Conservation (phyloP, 2,888 invertebrate genomes). For the Dicycla oo region DNA sequence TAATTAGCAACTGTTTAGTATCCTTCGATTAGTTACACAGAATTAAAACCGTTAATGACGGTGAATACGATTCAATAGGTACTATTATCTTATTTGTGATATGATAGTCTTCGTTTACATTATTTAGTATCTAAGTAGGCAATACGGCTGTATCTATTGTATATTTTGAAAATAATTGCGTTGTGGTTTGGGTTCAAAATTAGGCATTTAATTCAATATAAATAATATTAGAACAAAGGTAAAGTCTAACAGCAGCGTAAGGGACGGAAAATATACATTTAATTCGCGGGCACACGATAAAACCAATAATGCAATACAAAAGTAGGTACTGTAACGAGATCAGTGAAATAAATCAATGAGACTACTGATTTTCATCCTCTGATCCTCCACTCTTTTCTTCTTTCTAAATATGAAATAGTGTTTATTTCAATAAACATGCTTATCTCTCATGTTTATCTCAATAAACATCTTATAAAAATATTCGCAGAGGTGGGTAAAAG, state of each 20-base stretch:
- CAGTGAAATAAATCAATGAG: not conserved
- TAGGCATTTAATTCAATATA: not conserved
- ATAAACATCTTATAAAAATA: not conserved
- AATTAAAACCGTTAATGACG: slow-evolving; percentile 3
- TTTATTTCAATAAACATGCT: too few relatives aligned
- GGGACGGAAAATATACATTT: too few relatives aligned
- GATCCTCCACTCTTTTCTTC: too few relatives aligned
- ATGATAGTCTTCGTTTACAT: not conserved
- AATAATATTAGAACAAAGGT: too few relatives aligned
- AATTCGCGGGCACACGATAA: too few relatives aligned
- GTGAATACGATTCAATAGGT: not conserved
- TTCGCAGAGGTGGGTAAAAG: not conserved
- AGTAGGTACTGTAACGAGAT: not conserved
- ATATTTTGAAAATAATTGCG: not conserved
- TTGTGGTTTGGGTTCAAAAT: not conserved
- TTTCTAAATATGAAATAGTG: too few relatives aligned
- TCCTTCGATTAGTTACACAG: not conserved
- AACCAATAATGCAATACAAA: not conserved
- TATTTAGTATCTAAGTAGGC: not conserved
- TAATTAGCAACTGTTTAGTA: slow-evolving; percentile 1
- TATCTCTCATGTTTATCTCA: too few relatives aligned
- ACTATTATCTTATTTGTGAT: not conserved
- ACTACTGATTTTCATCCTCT: not conserved
- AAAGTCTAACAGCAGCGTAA: too few relatives aligned
- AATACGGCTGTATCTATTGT: not conserved